Percentiles rank a stretch among this genome's conserved stretches.
Evolutionary conservation across 2,888 invertebrate species (phyloP).

Genomic region (Orthonevra nobilis): DNA sequence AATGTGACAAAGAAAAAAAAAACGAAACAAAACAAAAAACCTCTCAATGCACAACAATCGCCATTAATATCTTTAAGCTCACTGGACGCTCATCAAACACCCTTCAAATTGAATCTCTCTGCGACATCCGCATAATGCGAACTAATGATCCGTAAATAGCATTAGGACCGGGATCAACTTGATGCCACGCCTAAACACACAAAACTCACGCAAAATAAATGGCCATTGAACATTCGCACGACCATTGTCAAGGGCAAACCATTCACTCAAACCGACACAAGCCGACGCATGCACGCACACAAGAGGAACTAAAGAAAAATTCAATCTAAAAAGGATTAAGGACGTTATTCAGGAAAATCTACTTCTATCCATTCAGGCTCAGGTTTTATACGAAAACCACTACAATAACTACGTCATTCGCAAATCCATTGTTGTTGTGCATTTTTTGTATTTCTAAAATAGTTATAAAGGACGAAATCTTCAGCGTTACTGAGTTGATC

Average conservation of each 20-base stretch:
- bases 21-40: too few species aligned
- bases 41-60: too few species aligned
- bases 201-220: conserved; percentile 2
- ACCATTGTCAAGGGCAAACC: conserved; percentile 23
- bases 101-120: conserved; percentile 15
- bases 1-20: too few species aligned
- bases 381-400: too few species aligned
- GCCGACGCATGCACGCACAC: not conserved
- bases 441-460: too few species aligned
- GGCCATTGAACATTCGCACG: not conserved
- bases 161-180: conserved; percentile 41
- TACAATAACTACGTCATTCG: too few species aligned
- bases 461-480: too few species aligned
- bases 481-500: too few species aligned
- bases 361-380: too few species aligned
- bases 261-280: not conserved
- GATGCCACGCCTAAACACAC: conserved; percentile 22
- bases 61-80: not conserved
- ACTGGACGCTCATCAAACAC: conserved; percentile 18
- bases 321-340: conserved; percentile 59
- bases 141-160: conserved; percentile 30
- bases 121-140: conserved; percentile 12
- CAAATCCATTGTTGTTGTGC: too few species aligned
- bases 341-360: conserved; percentile 20
- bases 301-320: conserved; percentile 20